Evolutionary conservation across 2,113 vertebrate species (phyloP).

Genomic region (Illadopsis cleaveri): DNA sequence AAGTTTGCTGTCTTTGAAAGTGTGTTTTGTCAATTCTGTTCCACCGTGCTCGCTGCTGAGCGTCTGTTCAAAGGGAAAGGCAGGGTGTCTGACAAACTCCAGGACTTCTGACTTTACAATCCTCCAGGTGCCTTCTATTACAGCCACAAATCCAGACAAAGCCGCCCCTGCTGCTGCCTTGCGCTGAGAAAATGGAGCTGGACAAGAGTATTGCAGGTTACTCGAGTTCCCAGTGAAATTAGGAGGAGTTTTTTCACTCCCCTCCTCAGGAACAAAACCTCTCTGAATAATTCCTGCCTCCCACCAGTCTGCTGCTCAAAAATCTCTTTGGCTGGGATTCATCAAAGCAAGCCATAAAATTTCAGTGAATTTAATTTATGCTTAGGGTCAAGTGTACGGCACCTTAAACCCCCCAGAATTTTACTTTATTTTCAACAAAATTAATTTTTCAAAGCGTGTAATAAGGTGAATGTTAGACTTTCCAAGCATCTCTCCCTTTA

Average conservation of each 20-base stretch:
- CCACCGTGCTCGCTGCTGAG: not conserved
- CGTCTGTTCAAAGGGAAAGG: not conserved
- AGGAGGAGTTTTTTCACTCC: not conserved
- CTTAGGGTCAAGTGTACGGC: not conserved
- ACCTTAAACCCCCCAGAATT: not conserved
- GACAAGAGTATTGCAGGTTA: not conserved
- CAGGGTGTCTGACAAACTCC: not conserved
- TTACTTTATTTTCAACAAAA: not conserved
- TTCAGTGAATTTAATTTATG: not conserved
- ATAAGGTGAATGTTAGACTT: not conserved
- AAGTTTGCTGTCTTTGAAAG: not conserved
- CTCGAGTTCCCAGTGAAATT: not conserved
- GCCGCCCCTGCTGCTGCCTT: not conserved
- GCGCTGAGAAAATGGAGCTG: not conserved
- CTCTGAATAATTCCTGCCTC: constrained; percentile 24
- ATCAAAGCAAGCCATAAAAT: not conserved
- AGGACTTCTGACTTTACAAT: not conserved
- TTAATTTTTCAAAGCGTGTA: not conserved
- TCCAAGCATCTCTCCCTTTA: not conserved
- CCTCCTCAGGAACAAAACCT: not conserved
- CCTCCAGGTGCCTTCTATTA: not conserved
- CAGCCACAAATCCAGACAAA: not conserved
- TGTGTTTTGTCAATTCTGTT: not conserved
- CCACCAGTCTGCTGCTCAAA: constrained; percentile 22
- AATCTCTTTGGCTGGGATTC: not conserved